These are phyloP conservation scores for Graptemys geographica DNA, from an alignment of 2,797 vertebrate species.

Conservation along the genomic window DNA sequence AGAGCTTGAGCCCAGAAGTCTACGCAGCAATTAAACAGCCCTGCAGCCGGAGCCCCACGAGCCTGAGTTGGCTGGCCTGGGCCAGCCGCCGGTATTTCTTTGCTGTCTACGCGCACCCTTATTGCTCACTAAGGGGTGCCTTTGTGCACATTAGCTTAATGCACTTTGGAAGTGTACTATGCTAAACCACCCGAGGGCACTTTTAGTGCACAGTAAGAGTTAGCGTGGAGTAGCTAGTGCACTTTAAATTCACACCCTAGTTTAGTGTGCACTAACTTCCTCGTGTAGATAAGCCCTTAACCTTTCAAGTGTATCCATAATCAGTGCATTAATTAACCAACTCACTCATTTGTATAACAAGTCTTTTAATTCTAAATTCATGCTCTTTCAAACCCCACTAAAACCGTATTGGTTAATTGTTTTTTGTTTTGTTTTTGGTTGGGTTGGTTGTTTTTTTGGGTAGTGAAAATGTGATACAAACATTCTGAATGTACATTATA, in stretches of 20 bases:
- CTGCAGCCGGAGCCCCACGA: too few species aligned
- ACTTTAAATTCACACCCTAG: not conserved
- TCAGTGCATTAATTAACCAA: constrained; percentile 54
- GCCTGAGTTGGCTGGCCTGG: too few species aligned
- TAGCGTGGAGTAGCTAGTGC: not conserved
- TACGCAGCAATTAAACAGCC: too few species aligned
- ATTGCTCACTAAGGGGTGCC: not conserved
- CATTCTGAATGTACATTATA: constrained; percentile 50
- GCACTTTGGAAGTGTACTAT: not conserved
- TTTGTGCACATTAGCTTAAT: not conserved
- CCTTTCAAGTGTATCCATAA: constrained; percentile 23
- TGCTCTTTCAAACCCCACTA: constrained; percentile 39
- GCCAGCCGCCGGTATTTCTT: too few species aligned
- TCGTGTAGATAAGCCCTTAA: not conserved
- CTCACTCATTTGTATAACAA: constrained; percentile 51
- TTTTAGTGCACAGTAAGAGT: not conserved
- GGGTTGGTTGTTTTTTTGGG: not conserved
- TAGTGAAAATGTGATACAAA: constrained; percentile 53
- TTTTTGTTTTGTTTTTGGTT: too few species aligned
- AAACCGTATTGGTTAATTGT: constrained; percentile 54
- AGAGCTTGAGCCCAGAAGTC: too few species aligned
- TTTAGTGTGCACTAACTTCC: not conserved
- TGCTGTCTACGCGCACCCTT: too few species aligned
- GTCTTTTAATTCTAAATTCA: constrained; percentile 45
- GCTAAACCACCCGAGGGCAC: not conserved